Evolutionary conservation across 1,140 invertebrate species (phyloP), one percentile per base, ranked within the genome.

Genomic region (Wiebesia pumilae): DNA sequence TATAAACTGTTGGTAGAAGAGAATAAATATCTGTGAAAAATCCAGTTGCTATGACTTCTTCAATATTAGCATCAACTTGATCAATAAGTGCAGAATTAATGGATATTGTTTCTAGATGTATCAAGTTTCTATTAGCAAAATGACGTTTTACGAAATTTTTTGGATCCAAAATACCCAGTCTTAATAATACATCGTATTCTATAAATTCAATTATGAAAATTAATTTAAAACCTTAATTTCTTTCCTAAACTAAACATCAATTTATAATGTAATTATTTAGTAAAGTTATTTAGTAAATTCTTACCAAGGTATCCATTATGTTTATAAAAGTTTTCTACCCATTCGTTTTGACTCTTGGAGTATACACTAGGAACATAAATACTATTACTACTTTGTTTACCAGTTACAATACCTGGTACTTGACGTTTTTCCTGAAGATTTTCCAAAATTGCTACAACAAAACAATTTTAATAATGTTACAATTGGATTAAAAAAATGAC

Each of bases 231-330:
- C 3, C 1, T 33, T 69, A 83, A 47, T 69, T 33, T 67, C 14
- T 27, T 47, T 30, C 14, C 2, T 62, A 27, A 62, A 62, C 4
- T 62, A 62, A 62, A 62, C 27, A 62, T 62, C 24, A 7, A 33
- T 33, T 0, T 12, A 67, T 21, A 27, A 80, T 33, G n/a, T 3
- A 27, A 67, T 67, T 43, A 51, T 43, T 79, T 79, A 38, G 27
- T 12, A n/a, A n/a, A 81, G 3, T 83, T 81, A 43, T 69, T 83
- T 75, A 79, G 83, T 71, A 62, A 47, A 71, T 75, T 71, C 79
- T 82, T 33, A 96, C 96, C 96, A 84, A 99, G 93, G 92, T 99
- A 99, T 88, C 97, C 97, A 94, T 99, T 99, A 92, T 99, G 98
- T 91, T 96, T 97, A 90, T 97, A 99, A 93, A 99, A 99, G 88